Evolutionary conservation across 2,113 vertebrate species (phyloP).

Genomic region (Laticauda laticaudata): DNA sequence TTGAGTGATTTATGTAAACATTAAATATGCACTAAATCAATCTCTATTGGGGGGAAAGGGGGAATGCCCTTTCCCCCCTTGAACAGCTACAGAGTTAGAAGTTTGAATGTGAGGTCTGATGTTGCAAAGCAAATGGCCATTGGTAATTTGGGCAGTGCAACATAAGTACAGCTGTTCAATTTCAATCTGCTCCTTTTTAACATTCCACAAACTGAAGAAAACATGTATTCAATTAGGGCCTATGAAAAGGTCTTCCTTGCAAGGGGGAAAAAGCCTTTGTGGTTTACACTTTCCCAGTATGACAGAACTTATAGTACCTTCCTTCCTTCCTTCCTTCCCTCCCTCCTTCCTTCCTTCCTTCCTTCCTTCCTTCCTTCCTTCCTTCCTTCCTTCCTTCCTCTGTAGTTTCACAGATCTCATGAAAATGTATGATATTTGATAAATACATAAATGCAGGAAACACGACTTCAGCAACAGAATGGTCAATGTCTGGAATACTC

Average conservation of each 20-base stretch:
- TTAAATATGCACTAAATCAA: conserved; percentile 72
- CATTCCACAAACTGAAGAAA: conserved; percentile 67
- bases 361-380: background rate
- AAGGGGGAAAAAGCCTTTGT: conserved; percentile 66
- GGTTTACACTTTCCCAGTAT: conserved; percentile 42
- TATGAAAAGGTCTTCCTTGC: conserved; percentile 71
- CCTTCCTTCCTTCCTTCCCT: background rate
- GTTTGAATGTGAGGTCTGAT: conserved; percentile 60
- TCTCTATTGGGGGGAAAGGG: conserved; percentile 53
- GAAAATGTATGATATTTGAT: background rate
- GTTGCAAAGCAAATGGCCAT: conserved; percentile 53
- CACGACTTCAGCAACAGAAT: no score
- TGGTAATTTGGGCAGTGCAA: conserved; percentile 62
- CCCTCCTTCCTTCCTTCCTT: background rate
- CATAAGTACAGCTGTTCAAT: conserved; percentile 58
- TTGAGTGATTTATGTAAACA: conserved; percentile 67
- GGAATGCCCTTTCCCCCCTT: conserved; percentile 37
- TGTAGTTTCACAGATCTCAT: background rate
- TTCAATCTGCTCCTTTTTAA: conserved; percentile 63
- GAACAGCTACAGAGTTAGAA: conserved; percentile 49
- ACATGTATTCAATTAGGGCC: conserved; percentile 75
- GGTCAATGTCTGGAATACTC: no score
- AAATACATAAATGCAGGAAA: no score
- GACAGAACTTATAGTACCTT: background rate
- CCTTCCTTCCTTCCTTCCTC: background rate